Evolutionary conservation across 2,888 invertebrate species (phyloP).

Genomic region (Peribatodes rhomboidaria): DNA sequence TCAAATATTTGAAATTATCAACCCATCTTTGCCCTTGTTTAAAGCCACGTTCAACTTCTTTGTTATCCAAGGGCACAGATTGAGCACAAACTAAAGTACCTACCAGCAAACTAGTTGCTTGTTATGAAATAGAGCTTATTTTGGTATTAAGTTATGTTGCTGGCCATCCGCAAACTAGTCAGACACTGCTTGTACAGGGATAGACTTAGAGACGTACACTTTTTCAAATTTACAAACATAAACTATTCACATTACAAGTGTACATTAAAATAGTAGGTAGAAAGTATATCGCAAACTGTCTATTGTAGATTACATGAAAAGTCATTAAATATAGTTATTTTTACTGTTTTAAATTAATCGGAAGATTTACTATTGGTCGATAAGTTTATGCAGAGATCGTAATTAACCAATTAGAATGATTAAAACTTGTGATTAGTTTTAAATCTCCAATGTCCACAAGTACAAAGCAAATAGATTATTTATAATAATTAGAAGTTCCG

Average conservation of each 20-base stretch:
- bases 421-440: constrained; percentile 16
- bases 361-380: background rate
- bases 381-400: background rate
- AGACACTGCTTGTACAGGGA: constrained; percentile 62
- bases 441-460: constrained; percentile 39
- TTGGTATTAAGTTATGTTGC: constrained; percentile 54
- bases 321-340: constrained; percentile 1
- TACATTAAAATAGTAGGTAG: no score
- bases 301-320: background rate
- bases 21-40: constrained; percentile 1
- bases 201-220: constrained; percentile 52
- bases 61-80: constrained; percentile 28
- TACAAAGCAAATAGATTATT: constrained; percentile 5
- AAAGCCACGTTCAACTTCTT: constrained; percentile 11
- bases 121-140: constrained; percentile 39
- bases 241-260: no score
- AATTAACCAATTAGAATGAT: constrained; percentile 1
- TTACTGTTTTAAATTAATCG: background rate
- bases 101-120: constrained; percentile 30
- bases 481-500: constrained; percentile 52
- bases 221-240: background rate
- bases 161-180: constrained; percentile 73
- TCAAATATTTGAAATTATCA: background rate
- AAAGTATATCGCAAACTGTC: no score
- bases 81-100: constrained; percentile 25